phyloP scores from a whole-genome alignment of 2,888 invertebrate species.

The Gryllus longicercus region DNA sequence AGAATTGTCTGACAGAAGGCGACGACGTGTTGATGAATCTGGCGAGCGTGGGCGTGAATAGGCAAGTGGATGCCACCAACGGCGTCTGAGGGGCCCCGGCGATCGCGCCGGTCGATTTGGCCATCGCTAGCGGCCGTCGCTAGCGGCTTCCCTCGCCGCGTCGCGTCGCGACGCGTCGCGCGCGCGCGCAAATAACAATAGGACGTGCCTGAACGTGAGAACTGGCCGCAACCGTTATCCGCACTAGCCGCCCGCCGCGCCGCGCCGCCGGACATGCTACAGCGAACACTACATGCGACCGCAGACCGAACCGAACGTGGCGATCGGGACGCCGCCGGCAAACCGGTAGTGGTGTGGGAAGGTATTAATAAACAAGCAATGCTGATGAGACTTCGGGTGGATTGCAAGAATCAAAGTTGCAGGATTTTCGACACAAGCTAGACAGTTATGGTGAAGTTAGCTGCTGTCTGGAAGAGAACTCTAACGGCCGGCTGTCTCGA shows the following conservation, averaged over 20 bases:
- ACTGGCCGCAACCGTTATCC: background rate
- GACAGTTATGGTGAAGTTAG: too few relatives aligned
- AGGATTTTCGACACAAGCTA: too few relatives aligned
- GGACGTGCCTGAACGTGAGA: background rate
- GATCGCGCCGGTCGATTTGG: background rate
- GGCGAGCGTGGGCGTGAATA: slow-evolving; percentile 17
- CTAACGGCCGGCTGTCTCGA: too few relatives aligned
- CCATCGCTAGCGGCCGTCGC: background rate
- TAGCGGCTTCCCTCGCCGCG: background rate
- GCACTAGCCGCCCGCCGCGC: background rate
- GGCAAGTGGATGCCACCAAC: slow-evolving; percentile 8
- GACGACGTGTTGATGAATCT: background rate
- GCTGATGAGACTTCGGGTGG: too few relatives aligned
- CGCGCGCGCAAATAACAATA: background rate
- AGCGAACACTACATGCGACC: background rate
- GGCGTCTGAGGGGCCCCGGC: background rate
- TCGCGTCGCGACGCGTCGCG: too few relatives aligned
- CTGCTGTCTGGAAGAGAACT: too few relatives aligned
- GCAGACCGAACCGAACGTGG: background rate
- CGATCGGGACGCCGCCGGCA: too few relatives aligned
- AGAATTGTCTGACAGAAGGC: background rate
- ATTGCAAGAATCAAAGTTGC: too few relatives aligned
- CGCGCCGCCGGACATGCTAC: background rate
- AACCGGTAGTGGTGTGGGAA: too few relatives aligned
- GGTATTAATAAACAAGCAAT: too few relatives aligned